Base-by-base conservation (phyloP, 1,140 invertebrate genomes). In the Branchinecta lynchi region DNA sequence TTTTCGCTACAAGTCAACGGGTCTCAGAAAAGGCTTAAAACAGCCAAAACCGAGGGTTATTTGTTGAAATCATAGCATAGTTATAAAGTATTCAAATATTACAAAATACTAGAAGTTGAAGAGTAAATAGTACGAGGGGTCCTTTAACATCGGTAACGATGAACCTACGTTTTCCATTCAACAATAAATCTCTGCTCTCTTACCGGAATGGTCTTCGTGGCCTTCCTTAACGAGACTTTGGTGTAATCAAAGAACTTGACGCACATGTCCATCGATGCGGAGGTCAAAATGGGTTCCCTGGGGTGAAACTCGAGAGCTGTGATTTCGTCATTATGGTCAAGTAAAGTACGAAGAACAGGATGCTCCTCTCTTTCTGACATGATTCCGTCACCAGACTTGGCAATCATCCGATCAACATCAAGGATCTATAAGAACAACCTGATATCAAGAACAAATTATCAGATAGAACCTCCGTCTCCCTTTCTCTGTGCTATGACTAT, bases 181-280 rank as follows among this genome's bases (percentile, higher is more conserved):
- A 32, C 1, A 5, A 32, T 32, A 32, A 32, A 32, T 32, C 32
- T 32, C 32, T 32, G 32, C 32, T 5, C 5, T 32, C 74, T 74
- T 70, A 82, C 81, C 76, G 82, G 93, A 45, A 97, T 92, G 66
- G 90, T 94, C 76, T 93, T 92, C 79, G 91, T 95, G 0, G 96
- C 95, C 77, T 98, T 96, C 78, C 98, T 98, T 0, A 96, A 94
- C 3, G 94, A 96, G 0, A 95, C 91, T 81, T 98, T 98, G 21
- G 93, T 94, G 74, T 92, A 99, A 77, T 99, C 96, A 80, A 98
- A 99, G 20, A 99, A 82, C 77, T 98, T 95, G 43, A 99, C 86
- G 7, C 91, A 93, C 75, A 87, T 91, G 78, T 99, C 96, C 68
- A 87, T 84, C 60, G 92, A 94, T 0, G 95, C 96, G 8, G 94